These are phyloP conservation scores for Alentia gelatinosa DNA, from an alignment of 2,888 invertebrate genomes.

Conservation along the genomic window DNA sequence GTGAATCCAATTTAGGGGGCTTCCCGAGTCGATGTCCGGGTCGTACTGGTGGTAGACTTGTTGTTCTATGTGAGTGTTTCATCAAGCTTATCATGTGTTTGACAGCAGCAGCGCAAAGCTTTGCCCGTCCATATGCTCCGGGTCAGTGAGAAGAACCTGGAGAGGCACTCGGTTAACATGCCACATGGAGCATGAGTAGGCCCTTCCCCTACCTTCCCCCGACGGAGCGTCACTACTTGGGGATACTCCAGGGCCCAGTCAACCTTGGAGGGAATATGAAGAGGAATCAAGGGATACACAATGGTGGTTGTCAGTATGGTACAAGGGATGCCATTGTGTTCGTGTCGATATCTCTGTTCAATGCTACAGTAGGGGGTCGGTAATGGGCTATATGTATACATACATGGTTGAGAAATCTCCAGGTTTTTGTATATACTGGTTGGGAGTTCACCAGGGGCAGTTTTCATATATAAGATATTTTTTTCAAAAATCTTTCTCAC, in stretches of 20 bases:
- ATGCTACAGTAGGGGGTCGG: no score
- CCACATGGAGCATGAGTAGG: background rate
- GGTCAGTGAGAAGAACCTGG: constrained; percentile 12
- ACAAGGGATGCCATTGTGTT: background rate
- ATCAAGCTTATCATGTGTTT: constrained; percentile 43
- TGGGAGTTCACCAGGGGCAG: no score
- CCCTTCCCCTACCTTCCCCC: background rate
- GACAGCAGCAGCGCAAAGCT: background rate
- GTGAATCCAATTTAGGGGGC: background rate
- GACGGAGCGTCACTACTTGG: no score
- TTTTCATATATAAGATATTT: no score
- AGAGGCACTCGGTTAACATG: background rate
- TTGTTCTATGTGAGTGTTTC: constrained; percentile 8
- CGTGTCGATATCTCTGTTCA: background rate
- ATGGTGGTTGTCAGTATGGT: background rate
- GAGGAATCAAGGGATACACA: background rate
- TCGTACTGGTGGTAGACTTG: background rate
- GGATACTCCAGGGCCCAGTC: background rate
- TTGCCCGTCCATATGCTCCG: background rate
- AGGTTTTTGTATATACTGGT: no score
- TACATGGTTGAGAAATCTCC: background rate
- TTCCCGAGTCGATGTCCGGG: background rate
- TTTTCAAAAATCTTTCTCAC: no score
- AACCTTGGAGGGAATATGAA: background rate
- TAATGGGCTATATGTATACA: background rate